Conservation (phyloP, 2,113 vertebrate genomes). For the Megalops atlanticus region DNA sequence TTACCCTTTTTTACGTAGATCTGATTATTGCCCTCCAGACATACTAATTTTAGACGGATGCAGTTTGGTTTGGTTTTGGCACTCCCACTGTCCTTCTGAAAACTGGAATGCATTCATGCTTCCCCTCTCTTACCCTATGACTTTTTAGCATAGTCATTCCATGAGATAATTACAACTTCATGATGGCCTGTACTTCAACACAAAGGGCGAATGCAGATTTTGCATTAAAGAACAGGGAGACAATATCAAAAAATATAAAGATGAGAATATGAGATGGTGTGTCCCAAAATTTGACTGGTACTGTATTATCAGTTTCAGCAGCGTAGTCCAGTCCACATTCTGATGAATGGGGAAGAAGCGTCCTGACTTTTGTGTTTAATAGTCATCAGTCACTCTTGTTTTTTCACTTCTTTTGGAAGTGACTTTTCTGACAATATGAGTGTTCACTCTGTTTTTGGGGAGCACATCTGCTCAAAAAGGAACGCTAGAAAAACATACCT, state of each 20-base stretch:
- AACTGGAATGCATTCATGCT: neutral
- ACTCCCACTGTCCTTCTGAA: neutral
- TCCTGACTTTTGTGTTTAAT: neutral
- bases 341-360: too few species aligned
- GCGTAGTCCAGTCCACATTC: too few species aligned
- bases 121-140: too few species aligned
- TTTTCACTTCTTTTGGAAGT: neutral
- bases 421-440: neutral
- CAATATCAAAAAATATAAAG: too few species aligned
- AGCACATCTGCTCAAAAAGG: neutral
- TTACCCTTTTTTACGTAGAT: neutral
- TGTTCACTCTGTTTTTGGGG: neutral
- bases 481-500: neutral
- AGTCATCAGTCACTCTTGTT: neutral
- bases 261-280: too few species aligned
- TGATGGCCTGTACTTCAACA: neutral
- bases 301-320: too few species aligned
- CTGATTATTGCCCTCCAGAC: conserved; percentile 1
- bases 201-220: too few species aligned
- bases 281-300: too few species aligned
- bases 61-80: neutral
- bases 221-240: too few species aligned
- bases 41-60: neutral
- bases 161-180: neutral
- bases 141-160: neutral